These are phyloP conservation scores for Anarhynchus alexandrinus DNA, from an alignment of 2,113 vertebrate genomes.

Conservation along the genomic window DNA sequence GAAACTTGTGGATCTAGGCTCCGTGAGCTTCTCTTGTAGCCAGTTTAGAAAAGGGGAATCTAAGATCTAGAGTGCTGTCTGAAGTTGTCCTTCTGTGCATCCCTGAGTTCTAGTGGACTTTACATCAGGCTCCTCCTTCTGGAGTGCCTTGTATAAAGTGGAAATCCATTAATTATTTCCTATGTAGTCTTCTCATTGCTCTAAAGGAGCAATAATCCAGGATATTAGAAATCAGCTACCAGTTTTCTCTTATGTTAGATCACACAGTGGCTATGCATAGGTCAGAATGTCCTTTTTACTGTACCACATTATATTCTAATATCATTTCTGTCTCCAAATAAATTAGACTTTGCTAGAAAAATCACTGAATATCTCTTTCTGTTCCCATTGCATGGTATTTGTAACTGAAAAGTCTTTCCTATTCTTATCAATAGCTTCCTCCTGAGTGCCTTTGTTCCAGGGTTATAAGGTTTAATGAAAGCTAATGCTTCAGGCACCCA, in stretches of 20 bases:
- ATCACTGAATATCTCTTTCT: not conserved
- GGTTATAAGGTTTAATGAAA: slow-evolving; percentile 15
- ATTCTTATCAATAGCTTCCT: not conserved
- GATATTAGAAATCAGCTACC: not conserved
- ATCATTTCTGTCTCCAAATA: not conserved
- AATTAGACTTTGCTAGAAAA: not conserved
- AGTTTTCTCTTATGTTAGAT: not conserved
- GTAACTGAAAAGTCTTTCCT: not conserved
- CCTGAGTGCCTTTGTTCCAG: not conserved
- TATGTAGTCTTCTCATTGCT: not conserved
- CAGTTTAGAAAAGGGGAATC: not conserved
- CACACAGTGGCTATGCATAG: not conserved
- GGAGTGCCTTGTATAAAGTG: not conserved
- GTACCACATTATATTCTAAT: not conserved
- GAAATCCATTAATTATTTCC: not conserved
- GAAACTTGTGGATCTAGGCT: not conserved
- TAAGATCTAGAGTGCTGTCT: not conserved
- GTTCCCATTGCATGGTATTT: not conserved
- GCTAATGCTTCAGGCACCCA: not conserved
- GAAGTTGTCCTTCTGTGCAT: not conserved
- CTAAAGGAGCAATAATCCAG: not conserved
- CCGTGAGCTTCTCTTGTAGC: not conserved
- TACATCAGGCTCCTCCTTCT: not conserved
- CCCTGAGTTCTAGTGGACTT: not conserved
- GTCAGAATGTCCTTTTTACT: not conserved